Evolutionary conservation across 2,888 invertebrate genomes (phyloP).

Genomic region (Pachliopta kotzebuea): DNA sequence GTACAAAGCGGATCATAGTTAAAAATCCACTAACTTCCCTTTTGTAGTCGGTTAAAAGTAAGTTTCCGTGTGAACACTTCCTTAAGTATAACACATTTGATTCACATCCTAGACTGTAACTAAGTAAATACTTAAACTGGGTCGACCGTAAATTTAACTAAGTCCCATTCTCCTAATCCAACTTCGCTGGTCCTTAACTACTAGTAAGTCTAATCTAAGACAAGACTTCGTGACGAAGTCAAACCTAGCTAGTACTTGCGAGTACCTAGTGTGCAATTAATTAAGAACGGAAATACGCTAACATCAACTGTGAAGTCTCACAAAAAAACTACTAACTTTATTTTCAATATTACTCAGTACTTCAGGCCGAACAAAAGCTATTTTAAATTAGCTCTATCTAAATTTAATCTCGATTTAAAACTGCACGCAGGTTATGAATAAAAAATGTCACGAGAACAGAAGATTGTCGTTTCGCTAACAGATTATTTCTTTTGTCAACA

Average conservation of each 20-base stretch:
- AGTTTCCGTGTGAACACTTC: neutral
- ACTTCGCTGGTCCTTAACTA: conserved; percentile 12
- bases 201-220: conserved; percentile 18
- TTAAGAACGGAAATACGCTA: neutral
- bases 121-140: neutral
- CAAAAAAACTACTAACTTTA: no score
- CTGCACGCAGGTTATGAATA: neutral
- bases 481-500: conserved; percentile 23
- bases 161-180: conserved; percentile 6
- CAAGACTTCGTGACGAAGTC: conserved; percentile 17
- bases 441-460: conserved; percentile 4
- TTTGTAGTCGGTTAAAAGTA: neutral
- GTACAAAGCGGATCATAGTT: no score
- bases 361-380: neutral
- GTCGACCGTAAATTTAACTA: conserved; percentile 11
- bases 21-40: no score
- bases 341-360: no score
- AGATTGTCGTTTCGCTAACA: conserved; percentile 7
- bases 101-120: neutral
- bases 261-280: conserved; percentile 14
- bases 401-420: neutral
- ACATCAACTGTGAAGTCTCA: neutral
- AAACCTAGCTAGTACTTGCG: conserved; percentile 4
- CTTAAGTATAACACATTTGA: neutral
- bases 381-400: neutral